A percentile compares a stretch with the other conserved stretches of the same genome.
Evolutionary conservation across 1,140 invertebrate genomes (phyloP).

Genomic region (Pectinophora gossypiella): DNA sequence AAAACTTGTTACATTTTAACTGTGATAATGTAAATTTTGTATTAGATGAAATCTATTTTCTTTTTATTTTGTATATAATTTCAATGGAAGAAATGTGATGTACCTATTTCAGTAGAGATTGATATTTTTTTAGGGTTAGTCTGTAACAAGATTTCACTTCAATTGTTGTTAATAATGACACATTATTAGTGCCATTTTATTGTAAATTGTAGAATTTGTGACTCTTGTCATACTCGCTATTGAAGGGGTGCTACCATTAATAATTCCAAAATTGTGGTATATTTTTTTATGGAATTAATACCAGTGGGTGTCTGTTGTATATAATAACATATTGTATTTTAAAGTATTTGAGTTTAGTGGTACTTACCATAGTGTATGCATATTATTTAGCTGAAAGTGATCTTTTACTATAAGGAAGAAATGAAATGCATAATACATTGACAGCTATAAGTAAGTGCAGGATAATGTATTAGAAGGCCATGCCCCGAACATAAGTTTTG

Average conservation of each 20-base stretch:
- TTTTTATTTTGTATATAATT: constrained; percentile 68
- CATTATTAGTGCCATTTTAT: constrained; percentile 74
- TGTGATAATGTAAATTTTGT: constrained; percentile 71
- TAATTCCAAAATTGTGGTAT: constrained; percentile 76
- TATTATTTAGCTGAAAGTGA: constrained; percentile 71
- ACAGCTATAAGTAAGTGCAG: constrained; percentile 64
- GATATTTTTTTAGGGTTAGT: constrained; percentile 65
- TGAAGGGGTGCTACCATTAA: constrained; percentile 76
- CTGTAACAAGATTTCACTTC: constrained; percentile 75
- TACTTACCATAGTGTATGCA: constrained; percentile 71
- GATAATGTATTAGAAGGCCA: constrained; percentile 64
- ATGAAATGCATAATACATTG: constrained; percentile 70
- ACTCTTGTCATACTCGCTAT: constrained; percentile 76
- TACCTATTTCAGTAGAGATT: constrained; percentile 61
- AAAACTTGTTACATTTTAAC: constrained; percentile 76
- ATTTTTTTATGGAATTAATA: constrained; percentile 72
- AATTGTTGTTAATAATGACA: constrained; percentile 66
- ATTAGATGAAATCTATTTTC: constrained; percentile 71
- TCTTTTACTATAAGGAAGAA: constrained; percentile 69
- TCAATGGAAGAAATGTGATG: constrained; percentile 65
- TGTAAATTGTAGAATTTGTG: constrained; percentile 73
- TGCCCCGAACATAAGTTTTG: constrained; percentile 67
- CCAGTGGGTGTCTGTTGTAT: constrained; percentile 73
- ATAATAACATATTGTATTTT: constrained; percentile 72
- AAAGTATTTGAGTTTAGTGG: constrained; percentile 73